Conservation (phyloP, 2,797 vertebrate species). For the Sebastes cheni region DNA sequence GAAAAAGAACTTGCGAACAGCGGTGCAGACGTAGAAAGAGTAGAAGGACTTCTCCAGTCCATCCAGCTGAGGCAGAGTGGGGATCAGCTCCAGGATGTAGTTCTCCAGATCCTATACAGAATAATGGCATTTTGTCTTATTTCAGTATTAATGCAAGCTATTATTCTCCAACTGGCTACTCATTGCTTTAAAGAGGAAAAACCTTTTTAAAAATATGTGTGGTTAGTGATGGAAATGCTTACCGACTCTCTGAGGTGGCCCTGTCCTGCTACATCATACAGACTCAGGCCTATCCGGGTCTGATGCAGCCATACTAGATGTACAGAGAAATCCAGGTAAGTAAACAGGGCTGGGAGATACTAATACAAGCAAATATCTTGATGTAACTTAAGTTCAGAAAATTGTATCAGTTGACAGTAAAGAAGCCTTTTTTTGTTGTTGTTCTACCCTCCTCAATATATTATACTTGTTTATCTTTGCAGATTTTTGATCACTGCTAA, state of each 20-base stretch:
- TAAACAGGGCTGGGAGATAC: background rate
- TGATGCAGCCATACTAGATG: constrained; percentile 96
- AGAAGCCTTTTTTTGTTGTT: background rate
- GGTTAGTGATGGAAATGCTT: constrained; percentile 59
- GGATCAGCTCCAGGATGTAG: constrained; percentile 97
- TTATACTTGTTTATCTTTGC: background rate
- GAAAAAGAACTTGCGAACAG: constrained; percentile 98
- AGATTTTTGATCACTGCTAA: background rate
- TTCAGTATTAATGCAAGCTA: background rate
- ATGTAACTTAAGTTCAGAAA: background rate
- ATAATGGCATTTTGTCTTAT: background rate
- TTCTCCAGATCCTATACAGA: constrained; percentile 94
- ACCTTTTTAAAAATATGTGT: too few species aligned
- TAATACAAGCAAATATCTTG: background rate
- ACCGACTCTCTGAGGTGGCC: constrained; percentile 97
- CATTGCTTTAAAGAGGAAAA: background rate
- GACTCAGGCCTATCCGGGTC: constrained; percentile 96
- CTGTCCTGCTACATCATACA: constrained; percentile 98
- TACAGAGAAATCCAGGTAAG: background rate
- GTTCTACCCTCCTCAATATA: background rate
- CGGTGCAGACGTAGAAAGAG: constrained; percentile 98
- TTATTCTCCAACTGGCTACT: background rate
- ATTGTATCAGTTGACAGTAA: background rate
- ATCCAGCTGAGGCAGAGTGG: constrained; percentile 96
- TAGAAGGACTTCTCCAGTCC: constrained; percentile 99